Conservation (phyloP, 2,113 vertebrate genomes). For the Neogale vison region DNA sequence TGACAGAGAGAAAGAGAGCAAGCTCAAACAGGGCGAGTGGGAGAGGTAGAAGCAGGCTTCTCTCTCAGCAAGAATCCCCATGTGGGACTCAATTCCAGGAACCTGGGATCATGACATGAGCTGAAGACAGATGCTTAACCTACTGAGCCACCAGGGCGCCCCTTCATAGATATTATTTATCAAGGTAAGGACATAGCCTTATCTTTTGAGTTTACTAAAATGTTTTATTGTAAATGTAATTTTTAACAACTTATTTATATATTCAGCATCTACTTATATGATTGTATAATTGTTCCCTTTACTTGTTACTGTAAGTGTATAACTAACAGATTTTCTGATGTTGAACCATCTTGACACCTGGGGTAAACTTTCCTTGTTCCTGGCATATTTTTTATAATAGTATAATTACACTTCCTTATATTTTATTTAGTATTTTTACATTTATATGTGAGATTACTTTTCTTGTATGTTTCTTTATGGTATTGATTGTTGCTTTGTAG, state of each 20-base stretch:
- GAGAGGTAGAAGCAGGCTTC: too few species aligned
- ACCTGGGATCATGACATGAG: too few species aligned
- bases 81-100: too few species aligned
- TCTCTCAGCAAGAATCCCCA: too few species aligned
- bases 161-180: background rate
- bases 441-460: background rate
- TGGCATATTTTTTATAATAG: background rate
- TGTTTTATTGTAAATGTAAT: background rate
- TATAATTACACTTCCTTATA: background rate
- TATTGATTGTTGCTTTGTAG: background rate
- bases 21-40: too few species aligned
- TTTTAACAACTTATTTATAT: background rate
- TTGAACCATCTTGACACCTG: background rate
- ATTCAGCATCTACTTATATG: background rate
- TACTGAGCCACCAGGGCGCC: too few species aligned
- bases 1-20: too few species aligned
- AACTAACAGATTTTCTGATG: conserved; percentile 9
- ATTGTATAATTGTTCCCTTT: background rate
- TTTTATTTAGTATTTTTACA: background rate
- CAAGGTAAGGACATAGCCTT: background rate
- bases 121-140: too few species aligned
- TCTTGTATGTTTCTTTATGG: background rate
- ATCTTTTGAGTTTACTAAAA: background rate
- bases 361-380: background rate
- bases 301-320: background rate